These are phyloP conservation scores for Urophycis tenuis DNA, from an alignment of 2,797 vertebrate species.

Conservation along the genomic window DNA sequence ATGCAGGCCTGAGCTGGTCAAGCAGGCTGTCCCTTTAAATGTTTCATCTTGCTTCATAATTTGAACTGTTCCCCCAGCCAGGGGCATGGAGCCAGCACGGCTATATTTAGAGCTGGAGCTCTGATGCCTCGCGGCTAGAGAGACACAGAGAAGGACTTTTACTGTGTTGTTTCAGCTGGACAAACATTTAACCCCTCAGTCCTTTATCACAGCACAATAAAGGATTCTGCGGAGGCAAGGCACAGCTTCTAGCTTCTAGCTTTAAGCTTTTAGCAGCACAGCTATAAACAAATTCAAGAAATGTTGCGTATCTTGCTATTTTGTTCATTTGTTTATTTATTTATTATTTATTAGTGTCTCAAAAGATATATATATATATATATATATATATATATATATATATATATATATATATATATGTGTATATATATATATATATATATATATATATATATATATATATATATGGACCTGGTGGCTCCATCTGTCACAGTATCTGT, in stretches of 20 bases:
- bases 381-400: neutral
- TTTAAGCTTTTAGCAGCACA: too few relatives aligned
- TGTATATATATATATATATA: neutral
- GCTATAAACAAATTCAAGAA: slow-evolving; percentile 35
- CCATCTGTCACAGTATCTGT: slow-evolving; percentile 58
- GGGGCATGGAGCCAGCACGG: slow-evolving; percentile 81
- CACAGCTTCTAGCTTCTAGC: slow-evolving; percentile 46
- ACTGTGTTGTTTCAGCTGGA: slow-evolving; percentile 73
- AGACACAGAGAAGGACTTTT: slow-evolving; percentile 65
- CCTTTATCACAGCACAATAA: slow-evolving; percentile 52
- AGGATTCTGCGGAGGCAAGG: slow-evolving; percentile 48
- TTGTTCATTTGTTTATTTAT: slow-evolving; percentile 22
- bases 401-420: neutral
- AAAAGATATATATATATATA: neutral
- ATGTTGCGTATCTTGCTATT: slow-evolving; percentile 19
- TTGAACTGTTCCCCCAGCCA: slow-evolving; percentile 92
- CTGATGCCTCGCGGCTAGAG: slow-evolving; percentile 68
- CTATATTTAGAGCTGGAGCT: slow-evolving; percentile 90
- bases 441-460: neutral
- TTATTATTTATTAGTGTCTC: neutral
- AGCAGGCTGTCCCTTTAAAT: slow-evolving; percentile 74
- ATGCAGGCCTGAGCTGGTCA: slow-evolving; percentile 62
- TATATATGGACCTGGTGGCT: slow-evolving; percentile 39
- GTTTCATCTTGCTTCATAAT: slow-evolving; percentile 85
- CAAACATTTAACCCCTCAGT: slow-evolving; percentile 67